A percentile compares a stretch with the other conserved stretches of the same genome.
Evolutionary conservation across 1,140 invertebrate species (phyloP).

Genomic region (Portunus trituberculatus): DNA sequence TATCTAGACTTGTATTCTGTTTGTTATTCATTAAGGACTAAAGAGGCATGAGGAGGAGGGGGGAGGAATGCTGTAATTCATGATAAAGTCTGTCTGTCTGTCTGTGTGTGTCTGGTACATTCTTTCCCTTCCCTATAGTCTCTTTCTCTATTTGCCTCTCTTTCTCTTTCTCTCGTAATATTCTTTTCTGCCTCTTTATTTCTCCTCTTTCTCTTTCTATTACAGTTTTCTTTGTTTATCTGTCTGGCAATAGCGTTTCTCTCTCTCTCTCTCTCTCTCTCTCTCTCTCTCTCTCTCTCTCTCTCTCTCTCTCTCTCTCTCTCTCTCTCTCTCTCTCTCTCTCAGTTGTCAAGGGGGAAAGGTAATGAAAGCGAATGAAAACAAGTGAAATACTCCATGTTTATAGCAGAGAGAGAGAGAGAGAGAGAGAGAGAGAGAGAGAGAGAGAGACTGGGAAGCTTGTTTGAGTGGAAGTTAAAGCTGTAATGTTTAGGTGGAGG

Average conservation of each 20-base stretch:
- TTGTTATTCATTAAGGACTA: too few relatives aligned
- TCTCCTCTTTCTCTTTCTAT: conserved; percentile 35
- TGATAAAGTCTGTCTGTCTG: background rate
- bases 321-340: background rate
- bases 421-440: too few relatives aligned
- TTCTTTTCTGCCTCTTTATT: background rate
- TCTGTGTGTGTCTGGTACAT: background rate
- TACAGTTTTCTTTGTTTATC: background rate
- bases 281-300: background rate
- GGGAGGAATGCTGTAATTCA: too few relatives aligned
- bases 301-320: background rate
- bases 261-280: background rate
- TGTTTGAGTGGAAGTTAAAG: too few relatives aligned
- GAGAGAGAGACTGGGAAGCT: too few relatives aligned
- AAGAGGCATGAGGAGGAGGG: too few relatives aligned
- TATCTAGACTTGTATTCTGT: too few relatives aligned
- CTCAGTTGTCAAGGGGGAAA: background rate
- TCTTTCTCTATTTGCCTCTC: background rate
- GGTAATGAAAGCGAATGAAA: too few relatives aligned
- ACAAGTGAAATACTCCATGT: too few relatives aligned
- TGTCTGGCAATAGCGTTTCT: background rate
- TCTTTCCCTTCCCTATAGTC: background rate
- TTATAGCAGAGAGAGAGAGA: too few relatives aligned
- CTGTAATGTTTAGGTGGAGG: too few relatives aligned
- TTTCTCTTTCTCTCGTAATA: background rate